Base-by-base conservation (phyloP, 2,888 invertebrate genomes). In the Iselma pallidipennis region DNA sequence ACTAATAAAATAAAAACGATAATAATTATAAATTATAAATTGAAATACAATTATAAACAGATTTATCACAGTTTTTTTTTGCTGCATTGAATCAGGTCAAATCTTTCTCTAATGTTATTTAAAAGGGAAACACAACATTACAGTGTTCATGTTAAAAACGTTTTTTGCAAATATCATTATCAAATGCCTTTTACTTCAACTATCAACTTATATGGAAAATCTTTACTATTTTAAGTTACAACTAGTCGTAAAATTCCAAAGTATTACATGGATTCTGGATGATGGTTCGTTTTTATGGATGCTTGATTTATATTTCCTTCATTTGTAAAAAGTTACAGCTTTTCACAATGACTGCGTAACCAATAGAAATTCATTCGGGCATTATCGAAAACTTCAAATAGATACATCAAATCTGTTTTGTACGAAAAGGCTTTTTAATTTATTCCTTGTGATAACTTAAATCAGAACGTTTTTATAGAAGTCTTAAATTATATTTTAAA, bases 191-290 rank as follows among this genome's bases (percentile, higher is more conserved):
- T 19, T 42, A 10, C 1, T 45, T n/a, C 45, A 12, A 45, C 23
- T 23, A 62, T 58, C 50, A 51, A 42, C 58, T 62, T 62, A 64
- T 64, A 64, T 64, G 60, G 64, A 16, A 51, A 45, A 50, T 50
- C 60, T 57, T 57, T 61, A 60, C 60, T 57, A 60, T 60, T 64
- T 63, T 61, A 60, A 60, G 60, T 61, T 60, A 63, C 37, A 60
- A 64, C 55, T 51, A 50, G 59, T 57, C 53, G 59, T 63, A 63
- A 63, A 59, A 57, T 63, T 50, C 53, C 57, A 54, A 52, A 57
- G 62, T 58, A 33, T 53, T 54, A 50, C 56, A 54, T 21, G 48
- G 26, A 55, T 54, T 63, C 56, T 63, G 54, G 59, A 63, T 63
- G 59, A 45, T 55, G 58, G 53, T 42, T 42, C 29, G 42, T 56